These are phyloP conservation scores for Leptopilina myrica DNA, from an alignment of 2,888 invertebrate species.

Conservation along the genomic window DNA sequence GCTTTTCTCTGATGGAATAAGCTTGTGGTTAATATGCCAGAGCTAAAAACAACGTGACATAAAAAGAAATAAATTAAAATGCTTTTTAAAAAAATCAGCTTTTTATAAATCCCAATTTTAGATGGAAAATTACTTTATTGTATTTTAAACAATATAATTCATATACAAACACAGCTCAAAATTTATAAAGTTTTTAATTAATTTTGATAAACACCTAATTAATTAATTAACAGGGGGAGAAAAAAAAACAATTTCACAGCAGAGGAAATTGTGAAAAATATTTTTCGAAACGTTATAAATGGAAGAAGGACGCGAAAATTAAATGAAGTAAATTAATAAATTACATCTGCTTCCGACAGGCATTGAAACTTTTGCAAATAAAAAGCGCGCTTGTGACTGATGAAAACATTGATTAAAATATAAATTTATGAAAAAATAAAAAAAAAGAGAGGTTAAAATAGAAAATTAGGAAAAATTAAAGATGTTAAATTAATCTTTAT, in stretches of 20 bases:
- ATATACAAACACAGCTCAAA: background rate
- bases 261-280: background rate
- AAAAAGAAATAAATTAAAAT: conserved; percentile 9
- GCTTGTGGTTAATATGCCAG: conserved; percentile 15
- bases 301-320: too few relatives aligned
- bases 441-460: background rate
- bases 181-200: background rate
- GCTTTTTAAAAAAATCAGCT: conserved; percentile 1
- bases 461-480: background rate
- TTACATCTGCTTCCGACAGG: conserved; percentile 58
- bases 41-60: background rate
- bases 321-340: conserved; percentile 54
- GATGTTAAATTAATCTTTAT: too few relatives aligned
- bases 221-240: background rate
- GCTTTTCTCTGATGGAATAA: conserved; percentile 18
- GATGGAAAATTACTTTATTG: background rate
- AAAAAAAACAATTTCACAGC: background rate
- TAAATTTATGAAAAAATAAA: background rate
- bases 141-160: conserved; percentile 3
- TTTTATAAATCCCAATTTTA: conserved; percentile 1
- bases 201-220: background rate
- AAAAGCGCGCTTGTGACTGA: background rate
- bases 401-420: background rate
- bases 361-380: conserved; percentile 55
- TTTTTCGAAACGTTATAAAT: background rate